Evolutionary conservation across 2,797 vertebrate species (phyloP), one percentile per base, ranked within the genome.

Genomic region (Sebastes glaucus): DNA sequence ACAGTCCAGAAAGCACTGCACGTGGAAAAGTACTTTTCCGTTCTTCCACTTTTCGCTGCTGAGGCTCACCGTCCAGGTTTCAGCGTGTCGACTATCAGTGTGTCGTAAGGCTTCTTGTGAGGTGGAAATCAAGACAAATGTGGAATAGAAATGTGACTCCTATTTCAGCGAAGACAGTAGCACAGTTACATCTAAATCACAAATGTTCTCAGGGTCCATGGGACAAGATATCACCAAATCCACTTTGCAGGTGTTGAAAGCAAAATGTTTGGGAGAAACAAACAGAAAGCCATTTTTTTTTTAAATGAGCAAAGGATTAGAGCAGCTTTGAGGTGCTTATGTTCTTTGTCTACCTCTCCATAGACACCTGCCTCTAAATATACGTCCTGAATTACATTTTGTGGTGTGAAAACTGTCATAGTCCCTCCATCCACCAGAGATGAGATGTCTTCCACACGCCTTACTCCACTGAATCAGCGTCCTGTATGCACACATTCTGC

Each of bases 331-430:
- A 85, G 86, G 91, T 91, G 87, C 88, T 90, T 77, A 88, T 87
- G 77, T 82, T 69, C 83, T 89, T 82, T 56, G 75, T 93, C 94
- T 96, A 94, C 95, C 95, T 95, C 94, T 92, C 87, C 87, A 80
- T 80, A 87, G 75, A 89, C 89, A 59, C 88, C 86, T 86, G 88
- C 92, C 89, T 93, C 88, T 72, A 78, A 85, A 80, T 63, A 67
- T 63, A 80, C 38, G 49, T 85, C 87, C 78, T 71, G 72, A 87
- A 73, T 82, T 81, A 83, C 89, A 73, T 79, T 83, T 65, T 52
- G 74, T 81, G 64, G 78, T 53, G 74, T 78, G 75, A 83, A 86
- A 82, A 61, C 56, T 20, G 57, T 89, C 72, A 6, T 27, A 7
- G 33, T 81, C 71, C 66, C 55, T 77, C 64, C 64, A n/a, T 77